Conservation (phyloP, 2,113 vertebrate species). For the Athene noctua region DNA sequence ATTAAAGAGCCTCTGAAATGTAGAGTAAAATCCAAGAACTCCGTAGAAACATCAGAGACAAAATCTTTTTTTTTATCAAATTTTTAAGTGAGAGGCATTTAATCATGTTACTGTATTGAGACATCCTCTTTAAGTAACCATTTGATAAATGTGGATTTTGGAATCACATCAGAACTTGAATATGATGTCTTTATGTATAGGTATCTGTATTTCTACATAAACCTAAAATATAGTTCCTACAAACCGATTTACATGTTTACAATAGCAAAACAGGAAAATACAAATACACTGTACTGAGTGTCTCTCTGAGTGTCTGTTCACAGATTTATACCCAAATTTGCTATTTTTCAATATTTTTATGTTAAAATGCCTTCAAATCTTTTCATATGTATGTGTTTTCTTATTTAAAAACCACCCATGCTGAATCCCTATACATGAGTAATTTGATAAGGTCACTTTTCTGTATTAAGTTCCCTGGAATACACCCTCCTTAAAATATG, state of each 20-base stretch:
- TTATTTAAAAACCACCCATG: not conserved
- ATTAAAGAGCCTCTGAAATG: conserved; percentile 74
- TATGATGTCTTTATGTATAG: not conserved
- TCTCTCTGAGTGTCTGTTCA: not conserved
- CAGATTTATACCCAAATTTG: not conserved
- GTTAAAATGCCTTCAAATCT: not conserved
- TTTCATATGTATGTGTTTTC: not conserved
- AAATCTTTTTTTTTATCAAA: conserved; percentile 9
- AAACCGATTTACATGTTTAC: not conserved
- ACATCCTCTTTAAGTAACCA: conserved; percentile 19
- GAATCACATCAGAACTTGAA: conserved; percentile 28
- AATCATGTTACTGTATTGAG: conserved; percentile 53
- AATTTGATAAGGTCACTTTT: not conserved
- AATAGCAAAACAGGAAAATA: not conserved
- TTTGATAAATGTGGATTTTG: conserved; percentile 34
- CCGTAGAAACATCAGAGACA: conserved; percentile 27
- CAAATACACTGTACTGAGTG: not conserved
- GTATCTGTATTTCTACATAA: conserved; percentile 27
- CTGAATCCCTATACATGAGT: not conserved
- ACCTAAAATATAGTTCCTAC: not conserved
- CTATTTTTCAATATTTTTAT: not conserved
- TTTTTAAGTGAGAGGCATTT: conserved; percentile 48
- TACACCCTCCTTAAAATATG: not conserved
- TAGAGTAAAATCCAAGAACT: conserved; percentile 60
- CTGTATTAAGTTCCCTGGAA: not conserved